Base-by-base conservation (phyloP, 2,888 invertebrate species). In the Parnassius mnemosyne region DNA sequence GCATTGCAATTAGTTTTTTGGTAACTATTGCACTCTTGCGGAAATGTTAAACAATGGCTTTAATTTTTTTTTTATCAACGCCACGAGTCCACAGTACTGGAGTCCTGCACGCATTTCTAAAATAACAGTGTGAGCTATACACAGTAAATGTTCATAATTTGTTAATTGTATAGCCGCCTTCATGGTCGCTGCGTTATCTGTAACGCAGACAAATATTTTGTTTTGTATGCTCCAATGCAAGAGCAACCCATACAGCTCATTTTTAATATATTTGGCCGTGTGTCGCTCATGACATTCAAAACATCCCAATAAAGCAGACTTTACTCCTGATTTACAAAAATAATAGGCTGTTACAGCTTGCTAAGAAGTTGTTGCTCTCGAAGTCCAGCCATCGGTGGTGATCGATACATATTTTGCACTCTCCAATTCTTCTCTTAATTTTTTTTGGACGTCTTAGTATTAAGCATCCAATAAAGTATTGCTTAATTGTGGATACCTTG, bases 131-230 rank as follows among this genome's bases (percentile, higher is more conserved):
- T 72, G 70, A 68, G 71, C 69, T 25, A 70, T 57, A 68, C 72
- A 74, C 55, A 69, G 67, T 53, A 73, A 70, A 70, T 73, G 68
- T 53, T 71, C 68, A 65, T 63, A 72, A 67, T 66, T 67, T 3
- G 66, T 69, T 49, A 71, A 68, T 56, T 68, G 67, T 68, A 73
- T 67, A 66, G 72, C 71, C 44, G 71, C 71, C 47, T 70, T 71
- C 69, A 71, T 69, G 44, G 73, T 74, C 16, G 69, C 71, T 69
- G 73, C 71, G 60, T 73, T 74, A 68, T 73, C 71, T 61, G 66
- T 72, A 61, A 70, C 67, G 64, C 67, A 68, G 60, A 67, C 65
- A 69, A 65, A 65, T 64, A 69, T 66, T 65, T 71, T 70, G 67
- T 69, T 65, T 61, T 66, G 57, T 62, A 69, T 68, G 57, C 47